These are phyloP conservation scores for Anguilla marmorata DNA, from an alignment of 2,797 vertebrate species.

Conservation along the genomic window DNA sequence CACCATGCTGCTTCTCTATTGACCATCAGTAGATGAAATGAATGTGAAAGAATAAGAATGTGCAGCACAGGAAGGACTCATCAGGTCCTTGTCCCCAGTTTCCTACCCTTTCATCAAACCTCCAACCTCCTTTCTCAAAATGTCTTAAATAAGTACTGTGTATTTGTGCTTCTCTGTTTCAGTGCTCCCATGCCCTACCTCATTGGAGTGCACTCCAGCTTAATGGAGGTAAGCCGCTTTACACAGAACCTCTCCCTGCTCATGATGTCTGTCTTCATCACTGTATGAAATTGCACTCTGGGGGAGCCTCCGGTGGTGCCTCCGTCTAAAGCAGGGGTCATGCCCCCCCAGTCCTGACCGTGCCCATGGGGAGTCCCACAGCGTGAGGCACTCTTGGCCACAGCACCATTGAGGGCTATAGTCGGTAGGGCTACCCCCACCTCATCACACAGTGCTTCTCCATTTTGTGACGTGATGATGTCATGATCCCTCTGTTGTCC, in stretches of 20 bases:
- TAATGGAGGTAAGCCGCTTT: slow-evolving; percentile 89
- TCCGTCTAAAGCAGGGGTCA: too few relatives aligned
- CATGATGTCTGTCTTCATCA: background rate
- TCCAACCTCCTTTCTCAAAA: background rate
- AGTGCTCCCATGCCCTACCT: slow-evolving; percentile 81
- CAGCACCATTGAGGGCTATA: too few relatives aligned
- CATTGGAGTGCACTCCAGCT: slow-evolving; percentile 96
- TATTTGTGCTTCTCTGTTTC: background rate
- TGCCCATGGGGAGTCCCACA: too few relatives aligned
- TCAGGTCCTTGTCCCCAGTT: background rate
- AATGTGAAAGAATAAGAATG: background rate
- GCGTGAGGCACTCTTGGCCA: too few relatives aligned
- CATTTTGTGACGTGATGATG: background rate
- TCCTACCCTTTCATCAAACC: too few relatives aligned
- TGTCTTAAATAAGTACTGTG: background rate
- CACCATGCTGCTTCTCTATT: background rate
- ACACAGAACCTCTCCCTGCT: background rate
- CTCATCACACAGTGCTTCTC: too few relatives aligned
- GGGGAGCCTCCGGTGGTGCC: too few relatives aligned
- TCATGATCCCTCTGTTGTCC: background rate
- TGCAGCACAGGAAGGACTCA: background rate
- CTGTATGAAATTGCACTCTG: background rate
- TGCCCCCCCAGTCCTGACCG: too few relatives aligned
- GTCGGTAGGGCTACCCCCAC: too few relatives aligned
- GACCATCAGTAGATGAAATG: background rate